Conservation (phyloP, 2,888 invertebrate species). For the Drosophila nr. medialis region DNA sequence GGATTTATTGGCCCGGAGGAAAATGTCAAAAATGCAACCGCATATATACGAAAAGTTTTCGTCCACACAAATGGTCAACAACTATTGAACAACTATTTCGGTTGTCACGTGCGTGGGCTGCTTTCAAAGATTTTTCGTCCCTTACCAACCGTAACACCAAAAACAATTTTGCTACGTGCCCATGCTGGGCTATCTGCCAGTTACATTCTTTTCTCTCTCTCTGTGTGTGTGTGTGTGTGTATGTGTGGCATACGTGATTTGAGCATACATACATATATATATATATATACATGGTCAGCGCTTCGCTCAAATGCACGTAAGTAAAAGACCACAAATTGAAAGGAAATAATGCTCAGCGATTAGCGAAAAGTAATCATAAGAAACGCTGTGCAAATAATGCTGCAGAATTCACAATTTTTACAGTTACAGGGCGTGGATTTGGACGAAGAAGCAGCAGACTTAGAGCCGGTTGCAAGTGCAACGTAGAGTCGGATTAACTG, state of each 20-base stretch:
- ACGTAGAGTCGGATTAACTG: neutral
- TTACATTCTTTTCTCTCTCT: slow-evolving; percentile 23
- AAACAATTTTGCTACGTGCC: slow-evolving; percentile 71
- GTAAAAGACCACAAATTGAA: slow-evolving; percentile 76
- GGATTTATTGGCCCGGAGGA: slow-evolving; percentile 73
- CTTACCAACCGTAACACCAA: slow-evolving; percentile 33
- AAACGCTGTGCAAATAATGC: slow-evolving; percentile 47
- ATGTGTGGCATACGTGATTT: slow-evolving; percentile 46
- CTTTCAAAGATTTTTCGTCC: slow-evolving; percentile 66
- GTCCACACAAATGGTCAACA: slow-evolving; percentile 21
- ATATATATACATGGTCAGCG: slow-evolving; percentile 66
- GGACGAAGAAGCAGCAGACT: neutral
- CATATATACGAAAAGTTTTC: slow-evolving; percentile 44
- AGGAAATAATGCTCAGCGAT: slow-evolving; percentile 77
- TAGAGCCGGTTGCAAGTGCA: neutral
- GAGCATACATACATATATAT: slow-evolving; percentile 6
- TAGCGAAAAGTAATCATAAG: slow-evolving; percentile 80
- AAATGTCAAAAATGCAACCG: slow-evolving; percentile 72
- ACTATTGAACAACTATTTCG: slow-evolving; percentile 73
- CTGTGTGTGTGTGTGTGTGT: slow-evolving; percentile 20
- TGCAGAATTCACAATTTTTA: slow-evolving; percentile 60
- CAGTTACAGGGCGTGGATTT: slow-evolving; percentile 6
- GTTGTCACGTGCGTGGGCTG: slow-evolving; percentile 72
- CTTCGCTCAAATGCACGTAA: slow-evolving; percentile 67
- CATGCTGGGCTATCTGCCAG: slow-evolving; percentile 53